Percentiles rank a stretch among this genome's conserved stretches.
Conservation (phyloP, 2,113 vertebrate genomes). For the Amia ocellicauda region DNA sequence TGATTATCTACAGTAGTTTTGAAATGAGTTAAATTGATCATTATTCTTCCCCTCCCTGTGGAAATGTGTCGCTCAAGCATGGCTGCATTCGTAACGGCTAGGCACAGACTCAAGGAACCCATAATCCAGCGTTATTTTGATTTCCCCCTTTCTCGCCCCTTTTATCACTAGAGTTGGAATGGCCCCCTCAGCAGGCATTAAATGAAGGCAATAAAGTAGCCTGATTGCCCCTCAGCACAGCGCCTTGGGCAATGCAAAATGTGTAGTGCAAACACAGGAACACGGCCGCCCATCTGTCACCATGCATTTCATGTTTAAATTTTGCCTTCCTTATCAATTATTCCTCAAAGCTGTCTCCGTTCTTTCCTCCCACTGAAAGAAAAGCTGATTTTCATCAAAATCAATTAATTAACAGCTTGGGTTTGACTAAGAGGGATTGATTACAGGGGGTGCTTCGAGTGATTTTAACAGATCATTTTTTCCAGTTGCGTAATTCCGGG, state of each 20-base stretch:
- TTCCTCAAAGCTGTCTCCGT: slow-evolving; percentile 17
- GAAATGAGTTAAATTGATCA: slow-evolving; percentile 19
- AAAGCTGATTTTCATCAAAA: slow-evolving; percentile 18
- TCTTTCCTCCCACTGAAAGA: slow-evolving; percentile 17
- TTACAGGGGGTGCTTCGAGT: neutral
- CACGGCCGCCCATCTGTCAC: slow-evolving; percentile 36
- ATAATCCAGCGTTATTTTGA: neutral
- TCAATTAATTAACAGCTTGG: slow-evolving; percentile 25
- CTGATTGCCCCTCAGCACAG: slow-evolving; percentile 29
- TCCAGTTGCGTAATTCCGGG: slow-evolving; percentile 11
- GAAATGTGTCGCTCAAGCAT: no score
- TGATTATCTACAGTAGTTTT: slow-evolving; percentile 18
- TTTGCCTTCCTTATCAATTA: slow-evolving; percentile 28
- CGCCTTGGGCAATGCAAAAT: slow-evolving; percentile 21
- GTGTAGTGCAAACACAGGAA: slow-evolving; percentile 18
- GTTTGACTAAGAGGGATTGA: slow-evolving; percentile 8
- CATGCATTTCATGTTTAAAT: slow-evolving; percentile 34
- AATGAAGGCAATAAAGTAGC: slow-evolving; percentile 24
- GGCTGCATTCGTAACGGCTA: no score
- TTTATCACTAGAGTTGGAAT: neutral
- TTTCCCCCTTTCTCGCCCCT: neutral
- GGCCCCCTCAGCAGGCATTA: neutral
- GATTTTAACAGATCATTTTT: neutral
- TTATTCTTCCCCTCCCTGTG: slow-evolving; percentile 7
- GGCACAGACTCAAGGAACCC: no score